A percentile compares a stretch with the other conserved stretches of the same genome.
Evolutionary conservation across 2,888 invertebrate species (phyloP).

Genomic region (Drosophila prostipennis): DNA sequence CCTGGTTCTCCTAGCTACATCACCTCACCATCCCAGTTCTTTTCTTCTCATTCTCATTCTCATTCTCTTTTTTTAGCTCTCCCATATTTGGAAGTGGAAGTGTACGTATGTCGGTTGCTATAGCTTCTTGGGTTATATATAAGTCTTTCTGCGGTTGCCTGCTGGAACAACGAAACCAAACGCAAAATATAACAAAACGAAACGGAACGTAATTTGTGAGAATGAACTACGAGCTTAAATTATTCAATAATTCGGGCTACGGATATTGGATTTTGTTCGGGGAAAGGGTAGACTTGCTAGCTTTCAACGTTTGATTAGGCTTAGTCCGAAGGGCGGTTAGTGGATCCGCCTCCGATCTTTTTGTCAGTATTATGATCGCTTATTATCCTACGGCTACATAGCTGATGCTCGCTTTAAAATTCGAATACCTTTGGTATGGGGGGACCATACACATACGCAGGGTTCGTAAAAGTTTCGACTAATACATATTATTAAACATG

Average conservation of each 20-base stretch:
- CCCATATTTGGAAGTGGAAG: slow-evolving; percentile 18
- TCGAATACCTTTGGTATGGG: slow-evolving; percentile 31
- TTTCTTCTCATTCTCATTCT: not conserved
- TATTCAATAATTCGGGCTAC: not conserved
- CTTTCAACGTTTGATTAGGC: slow-evolving; percentile 22
- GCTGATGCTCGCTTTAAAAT: slow-evolving; percentile 55
- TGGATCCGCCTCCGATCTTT: not conserved
- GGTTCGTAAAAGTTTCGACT: slow-evolving; percentile 64
- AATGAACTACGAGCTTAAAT: not conserved
- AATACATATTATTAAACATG: slow-evolving; percentile 76
- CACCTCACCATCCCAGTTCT: not conserved
- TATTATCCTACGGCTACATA: slow-evolving; percentile 27
- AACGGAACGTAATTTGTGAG: not conserved
- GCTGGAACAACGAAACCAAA: slow-evolving; percentile 1
- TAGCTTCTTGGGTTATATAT: not conserved
- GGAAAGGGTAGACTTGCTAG: not conserved
- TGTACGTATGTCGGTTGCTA: slow-evolving; percentile 18
- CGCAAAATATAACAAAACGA: slow-evolving; percentile 1
- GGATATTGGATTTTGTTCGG: not conserved
- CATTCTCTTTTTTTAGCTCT: not conserved
- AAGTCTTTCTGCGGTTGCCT: slow-evolving; percentile 8
- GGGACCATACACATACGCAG: not conserved
- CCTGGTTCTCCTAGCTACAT: not conserved
- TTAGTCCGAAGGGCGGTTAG: not conserved
- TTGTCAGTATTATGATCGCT: slow-evolving; percentile 5